phyloP scores from a whole-genome alignment of 2,113 vertebrate genomes.

The Grantiella picta region DNA sequence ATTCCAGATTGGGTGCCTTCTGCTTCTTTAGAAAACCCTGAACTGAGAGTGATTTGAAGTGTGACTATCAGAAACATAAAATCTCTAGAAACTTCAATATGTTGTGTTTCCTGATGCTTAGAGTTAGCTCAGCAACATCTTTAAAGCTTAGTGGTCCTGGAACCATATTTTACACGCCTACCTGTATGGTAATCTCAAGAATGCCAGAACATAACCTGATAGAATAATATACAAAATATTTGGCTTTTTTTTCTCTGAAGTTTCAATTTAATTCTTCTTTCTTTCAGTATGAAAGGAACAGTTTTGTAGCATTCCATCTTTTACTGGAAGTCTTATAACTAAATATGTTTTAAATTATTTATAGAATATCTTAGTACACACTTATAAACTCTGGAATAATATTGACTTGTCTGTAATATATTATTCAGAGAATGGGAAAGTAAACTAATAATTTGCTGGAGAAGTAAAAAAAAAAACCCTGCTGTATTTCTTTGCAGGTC shows the following conservation, averaged over 20 bases:
- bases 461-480: conserved; percentile 15
- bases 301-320: conserved; percentile 9
- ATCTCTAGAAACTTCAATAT: conserved; percentile 30
- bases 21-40: conserved; percentile 41
- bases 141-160: not conserved
- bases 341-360: conserved; percentile 1
- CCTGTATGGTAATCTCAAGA: not conserved
- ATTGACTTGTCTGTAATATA: not conserved
- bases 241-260: not conserved
- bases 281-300: not conserved
- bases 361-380: conserved; percentile 31
- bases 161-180: not conserved
- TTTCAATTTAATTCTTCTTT: not conserved
- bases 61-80: conserved; percentile 11
- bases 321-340: not conserved
- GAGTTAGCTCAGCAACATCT: not conserved
- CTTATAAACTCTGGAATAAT: not conserved
- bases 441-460: conserved; percentile 27
- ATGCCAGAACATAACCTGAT: not conserved
- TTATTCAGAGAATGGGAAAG: not conserved
- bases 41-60: not conserved
- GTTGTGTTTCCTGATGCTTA: conserved; percentile 11
- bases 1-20: conserved; percentile 24
- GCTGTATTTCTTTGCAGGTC: conserved; percentile 4
- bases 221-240: not conserved